Percentiles rank a stretch among this genome's conserved stretches.
phyloP scores from a whole-genome alignment of 2,888 invertebrate species.

The Crocallis elinguaria region DNA sequence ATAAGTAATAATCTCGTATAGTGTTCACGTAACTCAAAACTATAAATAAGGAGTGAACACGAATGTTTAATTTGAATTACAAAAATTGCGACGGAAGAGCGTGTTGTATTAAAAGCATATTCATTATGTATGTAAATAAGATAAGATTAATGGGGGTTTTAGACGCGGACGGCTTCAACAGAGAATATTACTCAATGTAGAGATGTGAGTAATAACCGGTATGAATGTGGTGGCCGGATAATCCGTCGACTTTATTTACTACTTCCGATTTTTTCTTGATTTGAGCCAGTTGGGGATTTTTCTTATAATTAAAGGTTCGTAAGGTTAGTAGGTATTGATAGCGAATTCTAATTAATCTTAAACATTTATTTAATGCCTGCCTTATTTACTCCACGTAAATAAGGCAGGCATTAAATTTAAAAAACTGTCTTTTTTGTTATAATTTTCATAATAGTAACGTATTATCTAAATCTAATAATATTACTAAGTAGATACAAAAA shows the following conservation, averaged over 20 bases:
- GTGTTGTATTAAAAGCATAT: conserved; percentile 49
- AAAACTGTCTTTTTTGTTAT: no score
- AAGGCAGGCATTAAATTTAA: no score
- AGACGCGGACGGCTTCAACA: conserved; percentile 37
- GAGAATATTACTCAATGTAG: conserved; percentile 37
- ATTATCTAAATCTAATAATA: no score
- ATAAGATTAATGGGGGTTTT: conserved; percentile 51
- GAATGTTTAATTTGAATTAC: conserved; percentile 38
- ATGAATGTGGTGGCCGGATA: not conserved
- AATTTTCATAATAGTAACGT: no score
- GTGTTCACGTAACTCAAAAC: conserved; percentile 28
- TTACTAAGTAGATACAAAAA: no score
- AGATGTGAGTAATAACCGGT: conserved; percentile 1
- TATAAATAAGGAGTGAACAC: conserved; percentile 38
- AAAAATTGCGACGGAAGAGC: conserved; percentile 39
- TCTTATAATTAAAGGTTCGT: no score
- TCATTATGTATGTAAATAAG: conserved; percentile 52
- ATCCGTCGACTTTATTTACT: not conserved
- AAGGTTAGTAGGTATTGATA: no score
- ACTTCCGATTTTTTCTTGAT: not conserved
- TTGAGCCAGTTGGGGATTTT: no score
- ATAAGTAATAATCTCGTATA: conserved; percentile 32
- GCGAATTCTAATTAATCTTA: no score
- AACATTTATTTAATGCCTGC: no score
- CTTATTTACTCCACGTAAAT: no score